These are phyloP conservation scores for Diabrotica undecimpunctata DNA, from an alignment of 1,140 invertebrate genomes.

Conservation along the genomic window DNA sequence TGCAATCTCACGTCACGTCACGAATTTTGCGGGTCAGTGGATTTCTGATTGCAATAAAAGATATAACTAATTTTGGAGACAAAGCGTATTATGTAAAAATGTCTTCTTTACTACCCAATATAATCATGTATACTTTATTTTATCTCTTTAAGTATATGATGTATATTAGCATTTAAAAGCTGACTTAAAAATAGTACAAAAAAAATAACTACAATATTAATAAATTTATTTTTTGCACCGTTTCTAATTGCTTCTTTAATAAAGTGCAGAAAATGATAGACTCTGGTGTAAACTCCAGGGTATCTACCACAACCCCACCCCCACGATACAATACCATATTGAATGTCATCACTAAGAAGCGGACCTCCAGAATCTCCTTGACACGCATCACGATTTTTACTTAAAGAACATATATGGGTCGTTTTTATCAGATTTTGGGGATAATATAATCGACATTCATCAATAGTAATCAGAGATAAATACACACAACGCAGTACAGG, in stretches of 20 bases:
- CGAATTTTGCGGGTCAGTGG: too few species aligned
- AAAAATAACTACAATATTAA: too few species aligned
- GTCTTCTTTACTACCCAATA: too few species aligned
- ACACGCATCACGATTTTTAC: slow-evolving; percentile 21
- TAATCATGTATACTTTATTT: too few species aligned
- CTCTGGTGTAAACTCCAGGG: slow-evolving; percentile 46
- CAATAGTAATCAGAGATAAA: slow-evolving; percentile 6
- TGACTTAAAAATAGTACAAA: too few species aligned
- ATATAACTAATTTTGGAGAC: too few species aligned
- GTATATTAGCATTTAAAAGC: too few species aligned
- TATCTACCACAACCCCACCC: slow-evolving; percentile 48
- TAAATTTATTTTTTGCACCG: neutral
- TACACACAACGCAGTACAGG: slow-evolving; percentile 21
- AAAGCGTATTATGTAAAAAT: too few species aligned
- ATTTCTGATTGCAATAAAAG: too few species aligned
- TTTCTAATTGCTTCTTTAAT: slow-evolving; percentile 26
- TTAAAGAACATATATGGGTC: slow-evolving; percentile 14
- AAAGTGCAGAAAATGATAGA: slow-evolving; percentile 41
- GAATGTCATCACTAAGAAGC: slow-evolving; percentile 46
- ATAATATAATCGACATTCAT: slow-evolving; percentile 10
- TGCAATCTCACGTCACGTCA: too few species aligned
- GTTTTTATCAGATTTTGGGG: neutral
- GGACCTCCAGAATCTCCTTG: slow-evolving; percentile 56
- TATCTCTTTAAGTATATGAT: too few species aligned
- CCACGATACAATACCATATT: slow-evolving; percentile 50